Evolutionary conservation across 1,140 invertebrate genomes (phyloP).

Genomic region (Cryptotermes secundus): DNA sequence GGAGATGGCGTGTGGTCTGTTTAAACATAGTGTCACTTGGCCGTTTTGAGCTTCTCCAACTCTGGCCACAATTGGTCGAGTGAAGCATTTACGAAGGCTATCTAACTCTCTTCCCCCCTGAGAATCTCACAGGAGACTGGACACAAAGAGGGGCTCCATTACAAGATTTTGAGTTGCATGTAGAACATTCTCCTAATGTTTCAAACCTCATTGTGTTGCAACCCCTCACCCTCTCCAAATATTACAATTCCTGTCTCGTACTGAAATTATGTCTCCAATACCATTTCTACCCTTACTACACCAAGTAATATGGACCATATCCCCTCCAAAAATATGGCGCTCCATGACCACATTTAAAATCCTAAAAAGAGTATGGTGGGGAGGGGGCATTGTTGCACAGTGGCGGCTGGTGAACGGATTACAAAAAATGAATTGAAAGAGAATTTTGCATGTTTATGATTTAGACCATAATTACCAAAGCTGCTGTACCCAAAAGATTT

Average conservation of each 20-base stretch:
- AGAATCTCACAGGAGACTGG: too few species aligned
- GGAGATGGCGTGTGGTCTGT: too few species aligned
- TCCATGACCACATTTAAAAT: slow-evolving; percentile 33
- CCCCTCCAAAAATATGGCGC: slow-evolving; percentile 22
- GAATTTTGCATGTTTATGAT: too few species aligned
- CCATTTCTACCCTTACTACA: not conserved
- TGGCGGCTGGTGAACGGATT: not conserved
- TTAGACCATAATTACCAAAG: too few species aligned
- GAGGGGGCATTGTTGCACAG: not conserved
- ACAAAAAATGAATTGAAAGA: too few species aligned
- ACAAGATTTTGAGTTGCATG: not conserved
- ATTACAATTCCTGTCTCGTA: slow-evolving; percentile 27
- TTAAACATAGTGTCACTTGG: too few species aligned
- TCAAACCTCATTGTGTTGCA: not conserved
- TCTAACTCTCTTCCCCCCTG: too few species aligned
- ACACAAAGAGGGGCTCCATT: not conserved
- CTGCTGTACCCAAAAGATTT: too few species aligned
- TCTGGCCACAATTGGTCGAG: too few species aligned
- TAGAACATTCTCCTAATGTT: not conserved
- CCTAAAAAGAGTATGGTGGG: not conserved
- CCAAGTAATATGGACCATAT: slow-evolving; percentile 22
- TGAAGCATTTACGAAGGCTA: too few species aligned
- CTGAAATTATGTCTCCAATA: slow-evolving; percentile 18
- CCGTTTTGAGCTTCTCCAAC: too few species aligned
- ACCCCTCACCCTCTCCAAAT: not conserved